Evolutionary conservation across 2,888 invertebrate genomes (phyloP), one percentile per base, ranked within the genome.

Genomic region (Strigamia transsilvanica): DNA sequence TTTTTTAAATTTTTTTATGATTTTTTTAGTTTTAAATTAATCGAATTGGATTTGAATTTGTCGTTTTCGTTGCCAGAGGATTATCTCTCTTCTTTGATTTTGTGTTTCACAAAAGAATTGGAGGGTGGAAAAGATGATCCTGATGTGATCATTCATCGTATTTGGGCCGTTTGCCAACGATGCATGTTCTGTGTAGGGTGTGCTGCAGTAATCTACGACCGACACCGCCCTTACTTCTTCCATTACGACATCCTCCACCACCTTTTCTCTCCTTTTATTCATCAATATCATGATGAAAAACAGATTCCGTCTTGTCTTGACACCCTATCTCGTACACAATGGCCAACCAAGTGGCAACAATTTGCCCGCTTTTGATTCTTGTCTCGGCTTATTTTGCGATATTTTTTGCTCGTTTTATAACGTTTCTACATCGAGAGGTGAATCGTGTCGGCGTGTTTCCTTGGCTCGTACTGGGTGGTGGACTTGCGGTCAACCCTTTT

Each of bases 121-220:
- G 61, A 18, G 61, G 61, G 61, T 66, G 61, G 61, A 21, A 66
- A 66, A 66, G 61, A 66, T 66, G 61, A 66, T 66, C 23, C 21
- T 21, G 23, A 23, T 23, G 61, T 23, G 23, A 66, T 66, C 61
- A 66, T 66, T 66, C 61, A 66, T 66, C 61, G 61, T 66, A 23
- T 66, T 66, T 66, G 61, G 61, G 61, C 61, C 18, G 61, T 23
- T 66, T 66, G 61, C 61, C 61, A 66, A 66, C 61, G 61, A 66
- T 66, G 61, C 61, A 66, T 66, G 61, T 66, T 66, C 61, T 12
- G 5, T 66, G 61, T 23, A 66, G 61, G 61, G 61, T 61, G 61
- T 61, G 61, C 61, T 18, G 4, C 61, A 61, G n/a, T 66, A 66
- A 66, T 66, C 61, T 66, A 66, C 21, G 61, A 66, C 21, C 21